These are phyloP conservation scores for Tortrix viridana DNA, from an alignment of 2,888 invertebrate species.

Conservation along the genomic window DNA sequence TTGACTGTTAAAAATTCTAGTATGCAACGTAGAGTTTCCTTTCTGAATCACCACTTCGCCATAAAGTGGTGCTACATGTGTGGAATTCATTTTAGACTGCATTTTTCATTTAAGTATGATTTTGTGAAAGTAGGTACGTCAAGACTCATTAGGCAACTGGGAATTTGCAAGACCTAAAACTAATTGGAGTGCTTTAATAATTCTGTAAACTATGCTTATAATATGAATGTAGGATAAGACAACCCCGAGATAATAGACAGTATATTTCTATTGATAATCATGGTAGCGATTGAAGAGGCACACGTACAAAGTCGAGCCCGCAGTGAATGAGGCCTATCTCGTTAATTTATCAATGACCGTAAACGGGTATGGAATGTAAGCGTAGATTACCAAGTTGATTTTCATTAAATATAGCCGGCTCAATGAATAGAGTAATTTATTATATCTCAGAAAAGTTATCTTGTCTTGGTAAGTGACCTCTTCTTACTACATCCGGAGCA, in stretches of 20 bases:
- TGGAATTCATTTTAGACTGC: conserved; percentile 11
- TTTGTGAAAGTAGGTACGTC: no score
- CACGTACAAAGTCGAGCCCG: conserved; percentile 20
- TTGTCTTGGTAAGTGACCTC: conserved; percentile 7
- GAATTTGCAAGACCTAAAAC: conserved; percentile 45
- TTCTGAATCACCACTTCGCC: conserved; percentile 33
- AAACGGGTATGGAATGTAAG: conserved; percentile 36
- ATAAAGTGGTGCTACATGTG: conserved; percentile 18
- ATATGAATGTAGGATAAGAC: no score
- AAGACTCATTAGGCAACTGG: conserved; percentile 31
- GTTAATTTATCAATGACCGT: conserved; percentile 39
- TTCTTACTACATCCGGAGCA: no score
- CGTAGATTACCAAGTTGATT: conserved; percentile 12
- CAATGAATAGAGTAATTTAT: conserved; percentile 15
- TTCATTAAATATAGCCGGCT: conserved; percentile 20
- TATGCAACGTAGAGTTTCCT: conserved; percentile 27
- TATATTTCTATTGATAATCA: conserved; percentile 8
- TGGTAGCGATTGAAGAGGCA: conserved; percentile 13
- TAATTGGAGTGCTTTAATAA: conserved; percentile 2
- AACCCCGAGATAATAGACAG: no score
- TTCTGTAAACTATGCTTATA: no score
- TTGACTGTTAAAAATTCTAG: conserved; percentile 27
- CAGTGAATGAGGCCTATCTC: conserved; percentile 31
- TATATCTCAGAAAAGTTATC: conserved; percentile 11
- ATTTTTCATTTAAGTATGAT: conserved; percentile 4